A percentile compares a stretch with the other conserved stretches of the same genome.
Conservation (phyloP, 1,140 invertebrate species). For the Musca domestica region DNA sequence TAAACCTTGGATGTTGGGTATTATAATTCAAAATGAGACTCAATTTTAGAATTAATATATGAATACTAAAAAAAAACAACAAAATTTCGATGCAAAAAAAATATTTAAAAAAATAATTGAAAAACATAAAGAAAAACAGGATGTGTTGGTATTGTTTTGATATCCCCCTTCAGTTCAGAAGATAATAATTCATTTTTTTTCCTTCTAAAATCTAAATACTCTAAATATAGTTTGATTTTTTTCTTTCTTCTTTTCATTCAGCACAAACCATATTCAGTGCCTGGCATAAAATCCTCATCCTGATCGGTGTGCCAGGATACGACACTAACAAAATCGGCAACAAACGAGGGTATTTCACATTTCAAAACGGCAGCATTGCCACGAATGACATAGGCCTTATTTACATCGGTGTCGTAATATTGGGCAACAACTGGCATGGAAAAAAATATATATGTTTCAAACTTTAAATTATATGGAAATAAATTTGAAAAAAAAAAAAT, state of each 20-base stretch:
- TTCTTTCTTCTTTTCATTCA: not conserved
- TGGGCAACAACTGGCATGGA: conserved; percentile 83
- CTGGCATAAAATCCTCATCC: conserved; percentile 64
- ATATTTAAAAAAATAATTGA: not conserved
- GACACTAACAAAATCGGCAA: conserved; percentile 86
- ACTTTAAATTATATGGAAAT: too few relatives aligned
- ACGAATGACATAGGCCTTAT: conserved; percentile 90
- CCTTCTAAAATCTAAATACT: not conserved
- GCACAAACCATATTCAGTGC: conserved; percentile 64
- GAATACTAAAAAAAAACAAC: not conserved
- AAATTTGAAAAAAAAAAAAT: not conserved
- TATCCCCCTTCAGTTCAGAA: not conserved
- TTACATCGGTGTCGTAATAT: conserved; percentile 85
- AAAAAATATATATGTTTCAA: too few relatives aligned
- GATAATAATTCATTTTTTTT: not conserved
- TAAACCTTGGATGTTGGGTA: too few relatives aligned
- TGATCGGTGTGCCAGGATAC: conserved; percentile 84
- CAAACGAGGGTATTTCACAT: conserved; percentile 89
- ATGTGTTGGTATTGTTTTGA: not conserved
- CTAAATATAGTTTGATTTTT: not conserved
- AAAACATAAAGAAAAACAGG: not conserved
- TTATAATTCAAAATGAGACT: too few relatives aligned
- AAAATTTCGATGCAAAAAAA: not conserved
- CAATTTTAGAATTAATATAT: too few relatives aligned
- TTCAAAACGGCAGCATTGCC: conserved; percentile 91